Evolutionary conservation across 2,113 vertebrate genomes (phyloP).

Genomic region (Scartelaos histophorus): DNA sequence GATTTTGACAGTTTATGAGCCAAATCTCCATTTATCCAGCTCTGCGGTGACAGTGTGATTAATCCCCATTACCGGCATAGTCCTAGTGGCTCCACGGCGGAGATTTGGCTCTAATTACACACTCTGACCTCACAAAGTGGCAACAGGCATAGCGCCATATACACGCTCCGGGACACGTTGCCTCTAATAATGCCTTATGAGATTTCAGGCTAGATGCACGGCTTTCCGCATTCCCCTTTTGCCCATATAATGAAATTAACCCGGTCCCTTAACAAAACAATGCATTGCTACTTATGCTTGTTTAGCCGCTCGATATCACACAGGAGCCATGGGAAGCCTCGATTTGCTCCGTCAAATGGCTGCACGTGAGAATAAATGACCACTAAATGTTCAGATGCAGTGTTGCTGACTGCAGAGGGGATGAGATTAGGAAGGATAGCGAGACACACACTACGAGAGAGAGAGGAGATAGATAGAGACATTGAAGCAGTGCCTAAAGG

Average conservation of each 20-base stretch:
- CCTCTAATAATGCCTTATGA: slow-evolving; percentile 32
- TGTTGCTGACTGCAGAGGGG: not conserved
- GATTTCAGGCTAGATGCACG: not conserved
- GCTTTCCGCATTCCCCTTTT: slow-evolving; percentile 10
- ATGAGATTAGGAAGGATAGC: not conserved
- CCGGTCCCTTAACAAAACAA: slow-evolving; percentile 25
- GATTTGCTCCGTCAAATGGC: not conserved
- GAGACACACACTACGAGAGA: slow-evolving; percentile 6
- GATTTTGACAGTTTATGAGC: slow-evolving; percentile 2
- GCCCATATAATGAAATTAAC: slow-evolving; percentile 14
- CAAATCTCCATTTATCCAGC: slow-evolving; percentile 14
- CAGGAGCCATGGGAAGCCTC: not conserved
- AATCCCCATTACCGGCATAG: slow-evolving; percentile 27
- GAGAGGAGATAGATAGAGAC: slow-evolving; percentile 41
- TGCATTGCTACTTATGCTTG: slow-evolving; percentile 3
- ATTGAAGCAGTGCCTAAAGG: slow-evolving; percentile 25
- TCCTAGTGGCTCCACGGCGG: not conserved
- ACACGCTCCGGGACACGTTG: slow-evolving; percentile 21
- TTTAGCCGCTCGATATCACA: not conserved
- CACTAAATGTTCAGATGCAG: not conserved
- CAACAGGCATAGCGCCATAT: not conserved
- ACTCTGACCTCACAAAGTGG: slow-evolving; percentile 3
- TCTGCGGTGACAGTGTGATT: slow-evolving; percentile 17
- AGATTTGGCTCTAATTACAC: slow-evolving; percentile 22
- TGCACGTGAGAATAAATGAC: slow-evolving; percentile 3